Evolutionary conservation across 2,797 vertebrate species (phyloP).

Genomic region (Myotis vivesi): DNA sequence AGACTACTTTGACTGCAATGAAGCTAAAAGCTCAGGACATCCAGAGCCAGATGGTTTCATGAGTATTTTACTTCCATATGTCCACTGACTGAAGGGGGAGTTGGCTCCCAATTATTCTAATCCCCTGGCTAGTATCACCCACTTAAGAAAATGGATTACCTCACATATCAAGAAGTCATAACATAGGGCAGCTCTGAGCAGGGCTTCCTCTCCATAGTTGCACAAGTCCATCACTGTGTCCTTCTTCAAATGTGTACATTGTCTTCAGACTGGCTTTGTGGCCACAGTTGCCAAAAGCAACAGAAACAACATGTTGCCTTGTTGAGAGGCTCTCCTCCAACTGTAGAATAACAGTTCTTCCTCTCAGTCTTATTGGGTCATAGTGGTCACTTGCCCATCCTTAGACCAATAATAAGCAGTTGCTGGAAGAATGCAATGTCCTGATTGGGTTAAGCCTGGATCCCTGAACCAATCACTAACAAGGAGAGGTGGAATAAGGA

Average conservation of each 20-base stretch:
- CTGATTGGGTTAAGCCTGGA: neutral
- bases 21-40: neutral
- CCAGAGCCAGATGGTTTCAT: neutral
- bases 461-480: neutral
- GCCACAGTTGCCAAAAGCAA: neutral
- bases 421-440: neutral
- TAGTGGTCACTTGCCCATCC: neutral
- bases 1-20: neutral
- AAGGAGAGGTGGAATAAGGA: neutral
- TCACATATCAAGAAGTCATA: neutral
- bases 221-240: neutral
- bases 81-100: neutral
- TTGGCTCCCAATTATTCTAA: neutral
- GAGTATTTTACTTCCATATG: neutral
- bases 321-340: neutral
- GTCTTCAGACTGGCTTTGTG: neutral
- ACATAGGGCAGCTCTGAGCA: neutral
- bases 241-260: neutral
- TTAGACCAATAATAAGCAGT: neutral
- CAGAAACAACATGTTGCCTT: neutral
- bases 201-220: neutral
- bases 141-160: neutral
- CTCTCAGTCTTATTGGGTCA: neutral
- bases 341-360: neutral
- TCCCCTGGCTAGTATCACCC: no score